Evolutionary conservation across 1,140 invertebrate species (phyloP), one percentile per base, ranked within the genome.

Genomic region (Drosophila pachea): DNA sequence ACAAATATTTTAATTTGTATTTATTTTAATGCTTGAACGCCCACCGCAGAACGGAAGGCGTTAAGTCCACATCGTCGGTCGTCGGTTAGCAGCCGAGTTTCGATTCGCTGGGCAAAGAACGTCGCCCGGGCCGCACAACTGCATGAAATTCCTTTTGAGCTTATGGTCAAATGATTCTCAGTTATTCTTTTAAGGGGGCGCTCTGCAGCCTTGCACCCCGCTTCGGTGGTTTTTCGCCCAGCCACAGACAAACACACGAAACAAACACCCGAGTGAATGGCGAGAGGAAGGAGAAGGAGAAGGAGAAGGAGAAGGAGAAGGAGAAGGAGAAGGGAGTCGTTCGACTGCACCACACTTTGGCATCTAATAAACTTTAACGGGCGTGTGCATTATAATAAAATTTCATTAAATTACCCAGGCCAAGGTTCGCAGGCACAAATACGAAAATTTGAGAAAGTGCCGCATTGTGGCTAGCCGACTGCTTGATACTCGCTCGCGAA

Each of bases 301-400:
- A n/a, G n/a, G n/a, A n/a, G n/a, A n/a, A n/a, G n/a, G n/a, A n/a
- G n/a, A n/a, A n/a, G n/a, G n/a, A n/a, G n/a, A n/a, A n/a, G n/a
- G n/a, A n/a, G n/a, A n/a, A n/a, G n/a, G n/a, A n/a, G n/a, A n/a
- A n/a, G 7, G 7, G 8, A 14, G 6, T 59, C 66, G 65, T 31
- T 47, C 43, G 52, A 43, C 36, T 29, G 47, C 52, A 1, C 7
- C 49, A 36, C 71, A 53, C 49, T 67, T 60, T 42, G 31, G 48
- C 59, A 47, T 73, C 58, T 72, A 78, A 87, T 87, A 78, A 87
- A 87, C 76, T 84, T 79, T 84, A 84, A 84, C 84, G 84, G 61
- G 53, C 76, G 63, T 84, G 68, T 87, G 78, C 79, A 88, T 87
- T 86, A 87, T 86, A 84, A 87, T 87, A 87, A 87, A 87, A 87